These are phyloP conservation scores for Sinocyclocheilus maitianheensis DNA, from an alignment of 2,113 vertebrate genomes.

Conservation along the genomic window DNA sequence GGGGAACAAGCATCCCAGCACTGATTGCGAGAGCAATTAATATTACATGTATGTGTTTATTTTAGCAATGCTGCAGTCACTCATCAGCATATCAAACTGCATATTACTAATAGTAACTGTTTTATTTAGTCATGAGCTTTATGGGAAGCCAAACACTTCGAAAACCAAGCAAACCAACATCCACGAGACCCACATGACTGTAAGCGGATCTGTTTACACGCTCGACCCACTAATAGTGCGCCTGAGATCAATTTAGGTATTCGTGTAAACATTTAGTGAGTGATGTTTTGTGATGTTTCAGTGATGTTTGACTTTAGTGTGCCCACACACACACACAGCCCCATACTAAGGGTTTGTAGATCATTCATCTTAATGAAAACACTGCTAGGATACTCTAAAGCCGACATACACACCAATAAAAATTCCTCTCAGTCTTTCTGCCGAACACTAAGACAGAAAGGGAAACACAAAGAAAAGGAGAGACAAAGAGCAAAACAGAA, in stretches of 20 bases:
- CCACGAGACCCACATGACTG: neutral
- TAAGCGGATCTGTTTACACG: neutral
- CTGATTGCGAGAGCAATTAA: neutral
- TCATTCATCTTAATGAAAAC: slow-evolving; percentile 48
- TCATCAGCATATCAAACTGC: slow-evolving; percentile 8
- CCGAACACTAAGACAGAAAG: neutral
- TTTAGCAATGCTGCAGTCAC: slow-evolving; percentile 1
- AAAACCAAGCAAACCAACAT: neutral
- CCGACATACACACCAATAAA: slow-evolving; percentile 35
- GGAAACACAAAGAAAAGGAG: neutral
- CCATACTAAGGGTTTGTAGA: slow-evolving; percentile 14
- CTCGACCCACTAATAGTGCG: neutral
- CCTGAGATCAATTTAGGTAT: slow-evolving; percentile 11
- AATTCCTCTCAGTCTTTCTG: slow-evolving; percentile 26
- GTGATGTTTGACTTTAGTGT: neutral
- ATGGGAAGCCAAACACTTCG: neutral
- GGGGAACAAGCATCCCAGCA: neutral
- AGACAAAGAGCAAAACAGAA: neutral
- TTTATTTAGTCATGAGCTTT: neutral
- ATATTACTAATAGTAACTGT: neutral
- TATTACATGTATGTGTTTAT: neutral
- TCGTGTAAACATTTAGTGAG: neutral
- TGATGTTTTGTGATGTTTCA: too few species aligned
- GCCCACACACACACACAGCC: neutral
- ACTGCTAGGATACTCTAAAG: slow-evolving; percentile 42